Percentiles rank a stretch among this genome's conserved stretches.
Evolutionary conservation across 2,888 invertebrate genomes (phyloP).

Genomic region (Peribatodes rhomboidaria): DNA sequence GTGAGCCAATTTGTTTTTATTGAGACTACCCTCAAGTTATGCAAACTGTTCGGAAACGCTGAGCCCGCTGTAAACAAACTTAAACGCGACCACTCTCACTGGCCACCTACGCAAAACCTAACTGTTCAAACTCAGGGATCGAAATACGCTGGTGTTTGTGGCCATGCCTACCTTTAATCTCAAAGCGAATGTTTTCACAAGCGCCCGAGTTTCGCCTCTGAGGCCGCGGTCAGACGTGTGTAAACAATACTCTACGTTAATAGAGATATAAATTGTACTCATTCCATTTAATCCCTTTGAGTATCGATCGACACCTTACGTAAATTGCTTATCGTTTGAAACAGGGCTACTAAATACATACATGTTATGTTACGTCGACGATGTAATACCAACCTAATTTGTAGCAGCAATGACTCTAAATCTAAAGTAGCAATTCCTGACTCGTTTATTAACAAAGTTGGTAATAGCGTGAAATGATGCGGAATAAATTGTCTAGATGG

Average conservation of each 20-base stretch:
- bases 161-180: slow-evolving; percentile 82
- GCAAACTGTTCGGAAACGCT: slow-evolving; percentile 84
- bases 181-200: slow-evolving; percentile 80
- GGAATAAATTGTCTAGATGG: slow-evolving; percentile 64
- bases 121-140: slow-evolving; percentile 53
- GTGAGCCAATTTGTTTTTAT: slow-evolving; percentile 85
- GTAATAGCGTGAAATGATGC: slow-evolving; percentile 59
- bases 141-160: slow-evolving; percentile 58
- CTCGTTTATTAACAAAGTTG: slow-evolving; percentile 43
- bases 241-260: slow-evolving; percentile 84
- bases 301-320: slow-evolving; percentile 72
- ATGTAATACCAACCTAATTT: slow-evolving; percentile 13
- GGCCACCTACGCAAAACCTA: slow-evolving; percentile 47
- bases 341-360: slow-evolving; percentile 57
- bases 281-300: slow-evolving; percentile 82
- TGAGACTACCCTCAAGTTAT: slow-evolving; percentile 85
- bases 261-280: slow-evolving; percentile 84
- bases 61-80: slow-evolving; percentile 83
- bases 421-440: slow-evolving; percentile 23
- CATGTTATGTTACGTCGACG: slow-evolving; percentile 5
- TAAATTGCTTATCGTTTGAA: slow-evolving; percentile 67
- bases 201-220: slow-evolving; percentile 73
- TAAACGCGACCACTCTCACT: slow-evolving; percentile 65
- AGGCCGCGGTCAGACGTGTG: slow-evolving; percentile 75
- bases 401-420: slow-evolving; percentile 9